Conservation (phyloP, 92 coral and sea anemone species). For the Zoanthus solanderi region DNA sequence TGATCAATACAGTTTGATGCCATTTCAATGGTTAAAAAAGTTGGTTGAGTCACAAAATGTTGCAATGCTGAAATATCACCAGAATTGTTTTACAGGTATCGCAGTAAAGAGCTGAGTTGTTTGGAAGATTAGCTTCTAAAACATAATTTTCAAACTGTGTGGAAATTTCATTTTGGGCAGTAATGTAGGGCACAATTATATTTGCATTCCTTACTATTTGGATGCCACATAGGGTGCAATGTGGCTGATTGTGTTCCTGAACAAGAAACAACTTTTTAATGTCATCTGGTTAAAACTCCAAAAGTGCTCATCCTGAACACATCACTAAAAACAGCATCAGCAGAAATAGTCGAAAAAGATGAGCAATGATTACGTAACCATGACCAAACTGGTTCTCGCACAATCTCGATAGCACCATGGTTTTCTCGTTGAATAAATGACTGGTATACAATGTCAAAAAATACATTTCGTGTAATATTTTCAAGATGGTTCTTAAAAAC, state of each 20-base stretch:
- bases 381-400: neutral
- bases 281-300: conserved; percentile 35
- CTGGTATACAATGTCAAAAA: too few species aligned
- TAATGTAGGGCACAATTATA: conserved; percentile 52
- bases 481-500: too few species aligned
- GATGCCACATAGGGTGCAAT: conserved; percentile 41
- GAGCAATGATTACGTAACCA: conserved; percentile 3
- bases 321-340: conserved; percentile 4
- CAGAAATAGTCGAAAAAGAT: neutral
- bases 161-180: conserved; percentile 25
- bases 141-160: conserved; percentile 25
- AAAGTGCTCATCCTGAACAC: conserved; percentile 32
- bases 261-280: conserved; percentile 39
- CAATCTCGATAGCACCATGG: neutral
- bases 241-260: conserved; percentile 52
- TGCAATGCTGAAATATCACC: conserved; percentile 50
- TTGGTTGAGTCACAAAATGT: neutral
- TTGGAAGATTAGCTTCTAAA: conserved; percentile 26
- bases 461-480: too few species aligned
- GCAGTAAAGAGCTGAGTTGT: conserved; percentile 37
- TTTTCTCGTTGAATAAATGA: too few species aligned
- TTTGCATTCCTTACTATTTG: conserved; percentile 37
- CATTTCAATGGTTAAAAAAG: conserved; percentile 41
- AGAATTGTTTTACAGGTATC: conserved; percentile 41
- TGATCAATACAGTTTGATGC: conserved; percentile 42